Conservation (phyloP, 2,113 vertebrate genomes). For the Apeltes quadracus region DNA sequence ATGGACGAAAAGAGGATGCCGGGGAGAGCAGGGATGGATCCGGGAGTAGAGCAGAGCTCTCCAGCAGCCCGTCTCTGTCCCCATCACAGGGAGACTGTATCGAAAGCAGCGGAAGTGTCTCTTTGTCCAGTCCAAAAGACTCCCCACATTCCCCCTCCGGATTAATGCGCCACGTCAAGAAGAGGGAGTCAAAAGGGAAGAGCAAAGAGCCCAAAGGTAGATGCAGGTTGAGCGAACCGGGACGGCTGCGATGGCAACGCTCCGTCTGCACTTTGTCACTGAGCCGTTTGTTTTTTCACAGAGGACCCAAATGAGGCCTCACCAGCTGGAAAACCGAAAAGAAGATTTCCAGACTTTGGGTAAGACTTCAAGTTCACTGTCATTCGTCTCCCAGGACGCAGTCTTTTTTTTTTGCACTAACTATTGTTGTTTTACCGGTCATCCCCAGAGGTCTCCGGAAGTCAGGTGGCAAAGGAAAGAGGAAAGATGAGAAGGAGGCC, state of each 20-base stretch:
- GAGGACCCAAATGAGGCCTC: slow-evolving; percentile 85
- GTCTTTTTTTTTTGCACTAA: neutral
- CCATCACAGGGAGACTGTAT: slow-evolving; percentile 79
- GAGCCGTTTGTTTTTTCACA: slow-evolving; percentile 52
- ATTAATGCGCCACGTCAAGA: slow-evolving; percentile 81
- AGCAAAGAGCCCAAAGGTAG: slow-evolving; percentile 87
- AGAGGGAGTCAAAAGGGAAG: slow-evolving; percentile 88
- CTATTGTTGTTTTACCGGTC: slow-evolving; percentile 8
- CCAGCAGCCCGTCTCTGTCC: slow-evolving; percentile 81
- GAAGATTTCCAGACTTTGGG: slow-evolving; percentile 94
- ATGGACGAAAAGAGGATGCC: slow-evolving; percentile 75
- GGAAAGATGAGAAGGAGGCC: slow-evolving; percentile 89
- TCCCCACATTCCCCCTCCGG: slow-evolving; percentile 80
- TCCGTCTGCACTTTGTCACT: neutral
- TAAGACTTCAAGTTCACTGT: slow-evolving; percentile 55
- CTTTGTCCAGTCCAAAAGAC: slow-evolving; percentile 78
- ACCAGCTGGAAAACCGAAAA: slow-evolving; percentile 84
- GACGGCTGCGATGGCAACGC: neutral
- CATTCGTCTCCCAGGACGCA: neutral
- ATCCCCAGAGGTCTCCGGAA: slow-evolving; percentile 87
- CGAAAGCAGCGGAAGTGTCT: slow-evolving; percentile 73
- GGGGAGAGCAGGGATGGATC: slow-evolving; percentile 63
- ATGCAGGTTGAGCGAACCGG: slow-evolving; percentile 48
- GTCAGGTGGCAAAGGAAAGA: slow-evolving; percentile 91
- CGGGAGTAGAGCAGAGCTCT: slow-evolving; percentile 79